A percentile compares a stretch with the other conserved stretches of the same genome.
phyloP scores from a whole-genome alignment of 2,797 vertebrate species.

The Uromys caudimaculatus region DNA sequence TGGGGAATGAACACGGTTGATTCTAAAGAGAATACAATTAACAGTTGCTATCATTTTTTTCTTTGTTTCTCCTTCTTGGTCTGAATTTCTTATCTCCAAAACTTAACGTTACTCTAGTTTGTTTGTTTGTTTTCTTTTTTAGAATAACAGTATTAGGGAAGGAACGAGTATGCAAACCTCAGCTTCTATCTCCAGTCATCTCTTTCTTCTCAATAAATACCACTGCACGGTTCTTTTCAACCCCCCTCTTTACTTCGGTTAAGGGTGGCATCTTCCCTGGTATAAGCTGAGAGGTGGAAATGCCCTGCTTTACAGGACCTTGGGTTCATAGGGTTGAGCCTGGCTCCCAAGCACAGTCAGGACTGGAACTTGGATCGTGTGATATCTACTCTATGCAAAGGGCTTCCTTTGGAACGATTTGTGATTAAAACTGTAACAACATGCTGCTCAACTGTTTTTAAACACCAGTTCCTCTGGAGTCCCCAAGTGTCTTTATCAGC shows the following conservation, averaged over 20 bases:
- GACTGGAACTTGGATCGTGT: not conserved
- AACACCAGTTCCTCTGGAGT: not conserved
- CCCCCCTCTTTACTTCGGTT: not conserved
- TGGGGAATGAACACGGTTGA: conserved; percentile 95
- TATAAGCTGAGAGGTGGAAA: not conserved
- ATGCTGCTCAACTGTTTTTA: not conserved
- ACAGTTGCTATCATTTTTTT: not conserved
- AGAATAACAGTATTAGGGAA: not conserved
- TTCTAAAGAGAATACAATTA: conserved; percentile 87
- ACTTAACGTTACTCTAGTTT: not conserved
- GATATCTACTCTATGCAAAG: not conserved
- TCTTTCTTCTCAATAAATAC: not conserved
- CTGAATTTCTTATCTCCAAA: conserved; percentile 1
- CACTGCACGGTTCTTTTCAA: not conserved
- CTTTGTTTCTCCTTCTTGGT: not conserved
- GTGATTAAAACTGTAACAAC: conserved; percentile 4
- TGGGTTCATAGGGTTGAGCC: not conserved
- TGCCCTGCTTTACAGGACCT: not conserved
- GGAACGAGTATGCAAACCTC: not conserved
- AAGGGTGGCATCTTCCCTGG: not conserved
- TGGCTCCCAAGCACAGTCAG: not conserved
- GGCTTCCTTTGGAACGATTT: not conserved
- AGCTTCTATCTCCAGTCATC: conserved; percentile 9
- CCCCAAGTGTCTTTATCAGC: not conserved
- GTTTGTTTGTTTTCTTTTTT: not conserved